These are phyloP conservation scores for Atta texana DNA, from an alignment of 1,140 invertebrate genomes.

Conservation along the genomic window DNA sequence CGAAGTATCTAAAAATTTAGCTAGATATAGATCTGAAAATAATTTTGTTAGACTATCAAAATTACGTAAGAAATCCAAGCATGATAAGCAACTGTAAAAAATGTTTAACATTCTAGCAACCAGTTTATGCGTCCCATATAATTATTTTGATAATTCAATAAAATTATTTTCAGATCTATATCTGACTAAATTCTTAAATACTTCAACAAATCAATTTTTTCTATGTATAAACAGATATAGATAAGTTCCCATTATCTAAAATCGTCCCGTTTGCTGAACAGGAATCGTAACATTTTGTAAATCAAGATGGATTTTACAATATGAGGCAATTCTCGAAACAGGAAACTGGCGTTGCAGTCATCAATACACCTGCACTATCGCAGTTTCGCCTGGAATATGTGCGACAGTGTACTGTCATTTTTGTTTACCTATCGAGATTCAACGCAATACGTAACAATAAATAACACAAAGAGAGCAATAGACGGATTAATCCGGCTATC, in stretches of 20 bases:
- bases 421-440: constrained; percentile 34
- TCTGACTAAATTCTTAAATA: too few relatives aligned
- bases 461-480: constrained; percentile 35
- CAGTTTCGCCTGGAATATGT: constrained; percentile 3
- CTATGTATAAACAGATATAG: not conserved
- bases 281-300: constrained; percentile 9
- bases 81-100: too few relatives aligned
- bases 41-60: too few relatives aligned
- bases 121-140: too few relatives aligned
- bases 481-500: constrained; percentile 22
- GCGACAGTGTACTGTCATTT: constrained; percentile 9
- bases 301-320: constrained; percentile 22
- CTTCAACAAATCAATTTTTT: too few relatives aligned
- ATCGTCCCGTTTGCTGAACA: not conserved
- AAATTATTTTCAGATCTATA: too few relatives aligned
- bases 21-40: too few relatives aligned
- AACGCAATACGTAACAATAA: constrained; percentile 30
- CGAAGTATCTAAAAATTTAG: too few relatives aligned
- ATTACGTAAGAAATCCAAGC: too few relatives aligned
- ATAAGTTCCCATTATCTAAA: not conserved
- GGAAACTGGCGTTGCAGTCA: constrained; percentile 6
- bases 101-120: too few relatives aligned
- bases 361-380: constrained; percentile 17
- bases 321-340: constrained; percentile 8
- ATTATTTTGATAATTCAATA: too few relatives aligned